Conservation (phyloP, 1,140 invertebrate species). For the Aradophagus sp. region DNA sequence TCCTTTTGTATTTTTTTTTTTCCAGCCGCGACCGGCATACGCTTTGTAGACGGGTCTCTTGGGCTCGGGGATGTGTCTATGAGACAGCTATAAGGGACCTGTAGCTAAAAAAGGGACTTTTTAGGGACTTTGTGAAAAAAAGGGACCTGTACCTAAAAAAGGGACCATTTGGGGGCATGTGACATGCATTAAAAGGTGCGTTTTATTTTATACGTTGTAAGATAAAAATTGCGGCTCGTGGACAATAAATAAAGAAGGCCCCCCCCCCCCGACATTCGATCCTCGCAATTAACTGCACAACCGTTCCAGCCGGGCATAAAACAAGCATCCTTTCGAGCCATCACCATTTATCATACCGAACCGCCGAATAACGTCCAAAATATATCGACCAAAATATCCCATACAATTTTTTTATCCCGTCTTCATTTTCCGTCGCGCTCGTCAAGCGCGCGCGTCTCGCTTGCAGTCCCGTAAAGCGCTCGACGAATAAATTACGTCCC, state of each 20-base stretch:
- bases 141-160: too few relatives aligned
- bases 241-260: constrained; percentile 13
- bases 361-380: constrained; percentile 44
- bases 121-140: too few relatives aligned
- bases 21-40: too few relatives aligned
- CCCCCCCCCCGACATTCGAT: constrained; percentile 17
- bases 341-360: constrained; percentile 43
- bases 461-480: constrained; percentile 11
- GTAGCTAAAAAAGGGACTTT: too few relatives aligned
- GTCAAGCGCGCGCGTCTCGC: constrained; percentile 17
- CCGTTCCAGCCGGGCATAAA: constrained; percentile 20
- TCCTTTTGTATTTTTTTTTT: too few relatives aligned
- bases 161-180: too few relatives aligned
- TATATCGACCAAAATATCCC: constrained; percentile 32
- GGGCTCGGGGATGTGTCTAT: too few relatives aligned
- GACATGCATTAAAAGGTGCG: neutral
- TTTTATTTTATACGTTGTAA: constrained; percentile 6
- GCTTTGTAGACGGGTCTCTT: too few relatives aligned
- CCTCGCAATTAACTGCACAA: constrained; percentile 29
- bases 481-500: constrained; percentile 21
- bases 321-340: constrained; percentile 32
- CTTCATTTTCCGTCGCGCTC: constrained; percentile 35
- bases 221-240: constrained; percentile 14
- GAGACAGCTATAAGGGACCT: too few relatives aligned
- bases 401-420: constrained; percentile 44